Evolutionary conservation across 2,888 invertebrate species (phyloP).

Genomic region (Drosophila maculinotata): DNA sequence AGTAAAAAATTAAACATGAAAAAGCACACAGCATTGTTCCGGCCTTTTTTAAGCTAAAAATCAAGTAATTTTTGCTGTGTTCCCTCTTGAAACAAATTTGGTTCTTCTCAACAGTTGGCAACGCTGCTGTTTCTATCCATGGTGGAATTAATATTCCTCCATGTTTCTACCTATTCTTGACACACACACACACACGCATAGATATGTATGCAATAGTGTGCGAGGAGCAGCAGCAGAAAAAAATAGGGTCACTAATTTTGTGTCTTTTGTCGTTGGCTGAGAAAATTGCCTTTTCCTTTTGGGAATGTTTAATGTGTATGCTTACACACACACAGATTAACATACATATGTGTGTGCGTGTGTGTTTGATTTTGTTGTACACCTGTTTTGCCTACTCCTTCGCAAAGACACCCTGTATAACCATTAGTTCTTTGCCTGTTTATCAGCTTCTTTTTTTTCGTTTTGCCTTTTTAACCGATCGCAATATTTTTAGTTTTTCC

Average conservation of each 20-base stretch:
- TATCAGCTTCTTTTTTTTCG: slow-evolving; percentile 9
- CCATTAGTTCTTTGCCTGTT: slow-evolving; percentile 4
- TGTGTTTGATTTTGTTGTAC: slow-evolving; percentile 42
- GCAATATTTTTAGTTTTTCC: slow-evolving; percentile 64
- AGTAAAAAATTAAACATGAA: too few relatives aligned
- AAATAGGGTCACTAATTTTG: slow-evolving; percentile 70
- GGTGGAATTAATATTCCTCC: too few relatives aligned
- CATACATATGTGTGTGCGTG: not conserved
- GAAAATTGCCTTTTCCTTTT: slow-evolving; percentile 32
- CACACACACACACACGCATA: slow-evolving; percentile 45
- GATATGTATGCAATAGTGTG: slow-evolving; percentile 49
- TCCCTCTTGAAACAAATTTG: too few relatives aligned
- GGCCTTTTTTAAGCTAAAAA: too few relatives aligned
- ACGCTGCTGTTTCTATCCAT: too few relatives aligned
- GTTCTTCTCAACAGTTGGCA: too few relatives aligned
- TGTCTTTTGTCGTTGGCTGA: slow-evolving; percentile 28
- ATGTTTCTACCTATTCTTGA: slow-evolving; percentile 65
- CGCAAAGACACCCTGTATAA: slow-evolving; percentile 61
- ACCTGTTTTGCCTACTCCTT: slow-evolving; percentile 59
- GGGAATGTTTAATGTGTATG: slow-evolving; percentile 37
- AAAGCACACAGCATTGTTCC: too few relatives aligned
- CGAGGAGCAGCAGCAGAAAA: slow-evolving; percentile 30
- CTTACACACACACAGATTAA: slow-evolving; percentile 9
- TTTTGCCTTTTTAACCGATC: slow-evolving; percentile 51
- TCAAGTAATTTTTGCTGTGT: too few relatives aligned